phyloP scores from a whole-genome alignment of 2,888 invertebrate genomes.

The Deilephila elpenor region DNA sequence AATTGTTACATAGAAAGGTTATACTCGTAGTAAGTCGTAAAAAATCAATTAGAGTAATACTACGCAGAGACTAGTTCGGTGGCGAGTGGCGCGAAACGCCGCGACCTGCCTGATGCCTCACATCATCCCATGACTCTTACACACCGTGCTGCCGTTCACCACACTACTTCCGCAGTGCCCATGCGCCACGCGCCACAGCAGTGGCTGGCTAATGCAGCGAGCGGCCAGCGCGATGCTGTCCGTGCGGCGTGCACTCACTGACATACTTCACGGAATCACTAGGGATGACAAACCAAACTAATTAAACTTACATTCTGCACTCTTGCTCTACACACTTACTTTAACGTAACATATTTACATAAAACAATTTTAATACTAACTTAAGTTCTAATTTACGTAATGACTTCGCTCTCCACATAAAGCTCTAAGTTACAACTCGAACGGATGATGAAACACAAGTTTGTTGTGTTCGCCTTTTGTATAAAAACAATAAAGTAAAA shows the following conservation, averaged over 20 bases:
- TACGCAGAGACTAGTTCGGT: conserved; percentile 1
- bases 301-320: background rate
- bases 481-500: no score
- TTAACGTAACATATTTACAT: no score
- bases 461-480: no score
- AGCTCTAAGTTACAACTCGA: no score
- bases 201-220: background rate
- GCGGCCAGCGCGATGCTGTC: no score
- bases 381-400: no score
- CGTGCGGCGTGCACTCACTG: background rate
- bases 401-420: no score
- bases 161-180: background rate
- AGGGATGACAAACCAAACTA: background rate
- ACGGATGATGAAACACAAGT: no score
- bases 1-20: background rate
- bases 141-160: background rate
- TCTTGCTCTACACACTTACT: background rate
- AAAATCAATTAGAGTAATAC: background rate
- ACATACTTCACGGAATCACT: background rate
- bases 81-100: background rate
- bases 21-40: conserved; percentile 1
- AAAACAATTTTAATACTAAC: background rate
- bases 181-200: background rate
- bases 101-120: background rate
- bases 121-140: background rate